phyloP scores from a whole-genome alignment of 2,888 invertebrate genomes.

The Pilophorus perplexus region DNA sequence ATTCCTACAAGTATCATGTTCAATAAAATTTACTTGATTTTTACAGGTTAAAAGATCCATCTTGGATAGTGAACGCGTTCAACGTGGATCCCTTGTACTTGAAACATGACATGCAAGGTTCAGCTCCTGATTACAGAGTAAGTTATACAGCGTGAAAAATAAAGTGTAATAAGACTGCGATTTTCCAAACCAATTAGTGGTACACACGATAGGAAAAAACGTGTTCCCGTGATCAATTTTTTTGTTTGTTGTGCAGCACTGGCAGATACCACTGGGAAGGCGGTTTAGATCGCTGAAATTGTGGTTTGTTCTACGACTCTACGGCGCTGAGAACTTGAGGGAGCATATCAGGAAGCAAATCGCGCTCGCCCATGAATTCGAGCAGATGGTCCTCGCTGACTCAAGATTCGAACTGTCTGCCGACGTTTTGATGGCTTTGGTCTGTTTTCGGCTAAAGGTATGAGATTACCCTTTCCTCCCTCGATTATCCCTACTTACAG shows the following conservation, averaged over 20 bases:
- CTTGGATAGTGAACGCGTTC: constrained; percentile 89
- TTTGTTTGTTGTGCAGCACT: constrained; percentile 61
- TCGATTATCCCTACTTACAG: too few species aligned
- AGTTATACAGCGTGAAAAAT: too few species aligned
- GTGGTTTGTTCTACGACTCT: constrained; percentile 91
- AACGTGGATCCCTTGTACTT: constrained; percentile 96
- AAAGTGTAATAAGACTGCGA: too few species aligned
- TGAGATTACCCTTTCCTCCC: too few species aligned
- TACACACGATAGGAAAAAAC: too few species aligned
- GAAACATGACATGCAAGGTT: constrained; percentile 88
- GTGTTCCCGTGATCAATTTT: too few species aligned
- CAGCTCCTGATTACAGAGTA: constrained; percentile 85
- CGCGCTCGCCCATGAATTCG: constrained; percentile 82
- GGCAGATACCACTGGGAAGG: constrained; percentile 94
- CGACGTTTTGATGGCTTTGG: constrained; percentile 89
- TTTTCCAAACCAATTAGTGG: too few species aligned
- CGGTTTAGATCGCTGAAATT: constrained; percentile 89
- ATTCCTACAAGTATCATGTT: too few species aligned
- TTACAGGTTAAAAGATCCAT: constrained; percentile 72
- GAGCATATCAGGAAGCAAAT: constrained; percentile 82
- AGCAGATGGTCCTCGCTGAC: constrained; percentile 70
- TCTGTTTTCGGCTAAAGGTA: constrained; percentile 90
- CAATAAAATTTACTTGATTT: too few species aligned
- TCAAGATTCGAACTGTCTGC: constrained; percentile 83
- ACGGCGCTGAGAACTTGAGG: constrained; percentile 85